Percentiles rank a stretch among this genome's conserved stretches.
Conservation (phyloP, 2,888 invertebrate species). For the Drosophila siamana region DNA sequence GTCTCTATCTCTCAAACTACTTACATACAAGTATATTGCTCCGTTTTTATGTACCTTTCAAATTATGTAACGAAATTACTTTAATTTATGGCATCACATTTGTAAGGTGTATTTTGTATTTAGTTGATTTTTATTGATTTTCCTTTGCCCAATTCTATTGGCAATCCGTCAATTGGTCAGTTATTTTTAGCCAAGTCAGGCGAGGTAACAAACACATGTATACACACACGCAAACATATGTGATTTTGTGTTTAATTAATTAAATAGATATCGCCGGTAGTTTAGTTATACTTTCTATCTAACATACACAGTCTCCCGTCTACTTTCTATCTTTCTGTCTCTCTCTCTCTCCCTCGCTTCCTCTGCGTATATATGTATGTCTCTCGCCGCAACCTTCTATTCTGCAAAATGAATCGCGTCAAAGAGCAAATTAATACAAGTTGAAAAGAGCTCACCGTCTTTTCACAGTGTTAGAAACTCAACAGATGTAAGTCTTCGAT, state of each 20-base stretch:
- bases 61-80: conserved; percentile 21
- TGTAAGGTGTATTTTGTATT: conserved; percentile 35
- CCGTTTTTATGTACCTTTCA: conserved; percentile 20
- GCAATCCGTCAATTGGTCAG: conserved; percentile 5
- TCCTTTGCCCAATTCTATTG: neutral
- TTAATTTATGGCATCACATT: conserved; percentile 42
- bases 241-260: conserved; percentile 5
- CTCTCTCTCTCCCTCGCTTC: conserved; percentile 14
- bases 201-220: neutral
- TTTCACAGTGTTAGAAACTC: conserved; percentile 80
- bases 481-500: conserved; percentile 78
- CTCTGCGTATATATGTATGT: neutral
- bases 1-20: conserved; percentile 18
- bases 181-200: conserved; percentile 29
- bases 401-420: conserved; percentile 14
- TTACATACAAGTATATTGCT: too few relatives aligned
- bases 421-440: conserved; percentile 80
- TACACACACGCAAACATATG: neutral
- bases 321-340: conserved; percentile 14
- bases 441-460: conserved; percentile 80
- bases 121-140: conserved; percentile 50
- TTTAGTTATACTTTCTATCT: neutral
- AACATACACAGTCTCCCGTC: conserved; percentile 25
- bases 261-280: neutral
- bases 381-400: neutral